phyloP scores from a whole-genome alignment of 2,113 vertebrate species.

The Siphamia tubifer region DNA sequence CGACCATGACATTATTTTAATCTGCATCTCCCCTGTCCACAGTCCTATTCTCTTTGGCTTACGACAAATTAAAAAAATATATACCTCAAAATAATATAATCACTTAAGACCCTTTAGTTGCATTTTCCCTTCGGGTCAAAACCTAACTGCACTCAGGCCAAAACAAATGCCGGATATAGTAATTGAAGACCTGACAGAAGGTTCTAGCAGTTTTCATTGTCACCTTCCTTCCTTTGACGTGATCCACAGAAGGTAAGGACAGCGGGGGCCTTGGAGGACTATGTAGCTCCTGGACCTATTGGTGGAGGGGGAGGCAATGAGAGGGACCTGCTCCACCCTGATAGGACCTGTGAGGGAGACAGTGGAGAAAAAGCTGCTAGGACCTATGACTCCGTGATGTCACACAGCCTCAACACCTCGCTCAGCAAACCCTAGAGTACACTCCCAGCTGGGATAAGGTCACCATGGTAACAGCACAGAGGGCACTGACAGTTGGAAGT shows the following conservation, averaged over 20 bases:
- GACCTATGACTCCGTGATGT: slow-evolving; percentile 56
- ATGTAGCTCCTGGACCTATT: slow-evolving; percentile 75
- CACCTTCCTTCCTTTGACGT: slow-evolving; percentile 44
- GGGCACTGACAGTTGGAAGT: slow-evolving; percentile 23
- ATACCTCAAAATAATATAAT: neutral
- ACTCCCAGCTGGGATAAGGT: slow-evolving; percentile 30
- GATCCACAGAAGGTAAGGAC: slow-evolving; percentile 86
- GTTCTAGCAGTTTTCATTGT: slow-evolving; percentile 50
- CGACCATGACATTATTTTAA: no score
- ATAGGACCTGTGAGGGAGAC: slow-evolving; percentile 49
- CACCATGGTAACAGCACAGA: slow-evolving; percentile 58
- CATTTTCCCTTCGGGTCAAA: neutral
- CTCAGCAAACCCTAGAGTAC: slow-evolving; percentile 40
- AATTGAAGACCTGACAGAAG: neutral
- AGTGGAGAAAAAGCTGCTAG: slow-evolving; percentile 39
- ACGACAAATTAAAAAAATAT: no score
- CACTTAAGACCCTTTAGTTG: neutral
- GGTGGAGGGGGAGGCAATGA: slow-evolving; percentile 49
- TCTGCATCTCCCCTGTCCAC: no score
- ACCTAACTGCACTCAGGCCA: neutral
- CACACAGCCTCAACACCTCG: slow-evolving; percentile 40
- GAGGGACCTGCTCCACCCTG: slow-evolving; percentile 40
- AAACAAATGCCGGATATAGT: neutral
- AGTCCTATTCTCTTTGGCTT: no score
- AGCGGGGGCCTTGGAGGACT: slow-evolving; percentile 74